These are phyloP conservation scores for Drosophila tristis DNA, from an alignment of 1,140 invertebrate genomes.

Conservation along the genomic window DNA sequence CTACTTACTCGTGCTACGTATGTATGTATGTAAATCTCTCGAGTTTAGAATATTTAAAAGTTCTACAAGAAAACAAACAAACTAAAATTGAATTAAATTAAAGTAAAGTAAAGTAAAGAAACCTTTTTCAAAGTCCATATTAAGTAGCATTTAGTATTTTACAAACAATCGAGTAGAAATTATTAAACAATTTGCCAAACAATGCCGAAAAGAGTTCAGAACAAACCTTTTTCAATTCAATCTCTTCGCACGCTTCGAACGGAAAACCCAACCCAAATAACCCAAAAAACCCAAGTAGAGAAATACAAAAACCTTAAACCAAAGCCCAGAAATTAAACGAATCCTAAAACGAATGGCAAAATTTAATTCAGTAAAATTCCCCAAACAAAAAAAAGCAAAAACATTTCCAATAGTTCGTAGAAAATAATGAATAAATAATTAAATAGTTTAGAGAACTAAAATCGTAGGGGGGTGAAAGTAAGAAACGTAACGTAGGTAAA, in stretches of 20 bases:
- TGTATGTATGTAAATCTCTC: too few species aligned
- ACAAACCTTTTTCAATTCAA: constrained; percentile 21
- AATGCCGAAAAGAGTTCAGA: constrained; percentile 17
- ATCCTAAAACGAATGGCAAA: constrained; percentile 14
- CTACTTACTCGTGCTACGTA: not conserved
- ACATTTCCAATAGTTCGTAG: constrained; percentile 75
- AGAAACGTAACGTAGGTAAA: constrained; percentile 28
- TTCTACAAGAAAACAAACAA: constrained; percentile 1
- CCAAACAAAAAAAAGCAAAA: constrained; percentile 35
- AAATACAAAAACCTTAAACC: not conserved
- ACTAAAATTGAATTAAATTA: constrained; percentile 12
- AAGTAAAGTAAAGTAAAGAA: constrained; percentile 38
- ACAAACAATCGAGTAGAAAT: constrained; percentile 59
- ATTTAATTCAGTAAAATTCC: constrained; percentile 20
- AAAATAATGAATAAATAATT: constrained; percentile 30
- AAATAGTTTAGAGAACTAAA: constrained; percentile 29
- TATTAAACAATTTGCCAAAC: constrained; percentile 74
- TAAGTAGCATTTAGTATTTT: constrained; percentile 72
- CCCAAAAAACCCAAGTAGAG: not conserved
- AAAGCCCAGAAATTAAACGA: constrained; percentile 3
- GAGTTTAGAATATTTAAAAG: too few species aligned
- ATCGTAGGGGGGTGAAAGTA: not conserved
- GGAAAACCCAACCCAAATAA: constrained; percentile 2
- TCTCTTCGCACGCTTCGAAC: constrained; percentile 56
- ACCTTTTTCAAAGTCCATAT: constrained; percentile 76